Base-by-base conservation (phyloP, 2,797 vertebrate species). In the Parauchenoglanis ngamensis region DNA sequence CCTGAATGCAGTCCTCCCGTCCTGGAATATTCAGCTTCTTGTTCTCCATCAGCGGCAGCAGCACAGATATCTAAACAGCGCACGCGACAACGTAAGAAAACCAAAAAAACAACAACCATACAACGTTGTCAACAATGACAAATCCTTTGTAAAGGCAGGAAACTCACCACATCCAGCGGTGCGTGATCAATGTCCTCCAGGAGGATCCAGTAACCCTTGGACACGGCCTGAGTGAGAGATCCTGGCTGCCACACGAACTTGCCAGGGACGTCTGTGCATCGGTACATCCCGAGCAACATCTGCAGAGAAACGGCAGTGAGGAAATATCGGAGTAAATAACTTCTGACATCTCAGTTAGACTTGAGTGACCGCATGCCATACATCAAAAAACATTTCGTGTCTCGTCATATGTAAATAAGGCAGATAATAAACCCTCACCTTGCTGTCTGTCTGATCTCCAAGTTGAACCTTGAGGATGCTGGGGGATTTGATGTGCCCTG, bases 161-260 rank as follows among this genome's bases (percentile, higher is more conserved):
- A 40, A 92, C 95, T 91, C 75, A 99, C 98, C 95, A 99, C 98
- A 67, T 99, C 98, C 90, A 99, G 94, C 82, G 98, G 97, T 8
- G 98, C 98, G 80, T 98, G 98, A 92, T 99, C 98, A 40, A 99
- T 98, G 92, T 99, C 98, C 85, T 99, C 98, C 90, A 99, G 90
- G 8, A 99, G 97, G 90, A 99, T 96, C 98, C 98, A 99, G 73
- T 96, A 94, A 59, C 98, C 98, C 86, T 95, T 96, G 31, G 96
- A 96, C 0, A 97, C 97, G 2, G 98, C 98, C 92, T 99, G 97
- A 2, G 98, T 98, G 89, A 99, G 91, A 7, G 97, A 96, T 40
- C 98, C 98, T 4, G 98, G 97, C 72, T 98, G 98, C 98, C 98
- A 99, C 4, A 98, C 96, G 91, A 99, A 99, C 94, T 99, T 98